These are phyloP conservation scores for Peromyscus leucopus DNA, from an alignment of 2,113 vertebrate genomes.

Conservation along the genomic window DNA sequence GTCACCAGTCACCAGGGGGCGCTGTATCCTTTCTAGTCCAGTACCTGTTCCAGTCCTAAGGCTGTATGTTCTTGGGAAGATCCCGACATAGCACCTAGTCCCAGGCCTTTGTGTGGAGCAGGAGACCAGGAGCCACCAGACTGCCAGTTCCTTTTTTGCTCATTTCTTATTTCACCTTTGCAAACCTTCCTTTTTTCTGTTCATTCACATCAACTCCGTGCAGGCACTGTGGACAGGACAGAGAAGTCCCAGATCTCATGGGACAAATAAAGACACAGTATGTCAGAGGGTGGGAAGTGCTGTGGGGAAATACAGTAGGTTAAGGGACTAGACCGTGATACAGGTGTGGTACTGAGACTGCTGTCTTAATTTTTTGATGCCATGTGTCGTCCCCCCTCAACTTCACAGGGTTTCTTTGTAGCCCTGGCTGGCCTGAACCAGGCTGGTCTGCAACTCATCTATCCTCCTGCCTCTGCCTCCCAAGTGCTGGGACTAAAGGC, in stretches of 20 bases:
- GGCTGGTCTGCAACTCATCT: neutral
- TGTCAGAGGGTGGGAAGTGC: neutral
- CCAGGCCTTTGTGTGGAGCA: neutral
- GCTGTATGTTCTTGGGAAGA: neutral
- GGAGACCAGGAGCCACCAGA: neutral
- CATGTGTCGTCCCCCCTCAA: neutral
- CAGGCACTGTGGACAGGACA: neutral
- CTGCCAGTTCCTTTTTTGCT: neutral
- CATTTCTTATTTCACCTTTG: slow-evolving; percentile 22
- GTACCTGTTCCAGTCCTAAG: fast-evolving
- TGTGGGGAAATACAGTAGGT: neutral
- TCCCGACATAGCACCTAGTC: neutral
- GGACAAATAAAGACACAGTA: neutral
- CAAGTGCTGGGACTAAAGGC: neutral
- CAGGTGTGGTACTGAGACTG: neutral
- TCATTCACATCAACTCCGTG: neutral
- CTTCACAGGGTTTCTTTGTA: neutral
- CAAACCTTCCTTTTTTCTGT: neutral
- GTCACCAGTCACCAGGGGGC: slow-evolving; percentile 71
- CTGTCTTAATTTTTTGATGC: neutral
- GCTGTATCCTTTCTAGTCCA: slow-evolving; percentile 51
- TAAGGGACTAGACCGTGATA: neutral
- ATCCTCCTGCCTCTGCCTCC: neutral
- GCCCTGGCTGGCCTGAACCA: no score
- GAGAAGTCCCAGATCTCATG: neutral